A percentile compares a stretch with the other conserved stretches of the same genome.
phyloP scores from a whole-genome alignment of 64 coral and sea anemone species.

The Stichodactyla helianthus region DNA sequence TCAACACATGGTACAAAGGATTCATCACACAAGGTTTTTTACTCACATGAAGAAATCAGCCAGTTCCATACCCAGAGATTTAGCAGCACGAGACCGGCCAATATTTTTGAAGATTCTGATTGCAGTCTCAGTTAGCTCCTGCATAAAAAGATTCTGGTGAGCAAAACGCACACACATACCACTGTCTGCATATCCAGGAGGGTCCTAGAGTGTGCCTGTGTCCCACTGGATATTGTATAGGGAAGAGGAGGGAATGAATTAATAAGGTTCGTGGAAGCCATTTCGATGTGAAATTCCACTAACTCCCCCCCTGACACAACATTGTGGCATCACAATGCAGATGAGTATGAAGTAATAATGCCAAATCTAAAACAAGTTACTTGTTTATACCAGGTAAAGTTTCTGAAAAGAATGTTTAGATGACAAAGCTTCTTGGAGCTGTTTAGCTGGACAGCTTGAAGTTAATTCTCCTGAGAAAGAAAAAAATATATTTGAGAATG shows the following conservation, averaged over 20 bases:
- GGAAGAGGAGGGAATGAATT: too few species aligned
- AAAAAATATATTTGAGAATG: neutral
- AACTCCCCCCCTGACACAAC: too few species aligned
- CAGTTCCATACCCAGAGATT: conserved; percentile 71
- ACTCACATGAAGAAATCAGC: conserved; percentile 95
- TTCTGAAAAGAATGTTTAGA: conserved; percentile 68
- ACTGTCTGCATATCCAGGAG: too few species aligned
- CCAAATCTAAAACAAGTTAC: too few species aligned
- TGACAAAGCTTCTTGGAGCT: conserved; percentile 72
- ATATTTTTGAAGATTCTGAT: conserved; percentile 94
- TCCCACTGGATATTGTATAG: too few species aligned
- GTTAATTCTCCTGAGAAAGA: neutral
- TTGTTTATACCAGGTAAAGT: conserved; percentile 70
- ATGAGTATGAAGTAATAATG: too few species aligned
- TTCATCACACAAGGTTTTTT: too few species aligned
- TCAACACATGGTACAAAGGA: too few species aligned
- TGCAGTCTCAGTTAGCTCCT: conserved; percentile 78
- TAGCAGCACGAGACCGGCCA: conserved; percentile 73
- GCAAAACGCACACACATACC: neutral
- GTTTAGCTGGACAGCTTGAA: conserved; percentile 50
- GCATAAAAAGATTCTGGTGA: neutral
- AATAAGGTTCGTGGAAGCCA: too few species aligned
- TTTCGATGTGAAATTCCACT: too few species aligned
- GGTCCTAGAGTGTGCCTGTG: too few species aligned
- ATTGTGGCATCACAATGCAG: too few species aligned